Base-by-base conservation (phyloP, 2,888 invertebrate genomes). In the Balanococcus diminutus region DNA sequence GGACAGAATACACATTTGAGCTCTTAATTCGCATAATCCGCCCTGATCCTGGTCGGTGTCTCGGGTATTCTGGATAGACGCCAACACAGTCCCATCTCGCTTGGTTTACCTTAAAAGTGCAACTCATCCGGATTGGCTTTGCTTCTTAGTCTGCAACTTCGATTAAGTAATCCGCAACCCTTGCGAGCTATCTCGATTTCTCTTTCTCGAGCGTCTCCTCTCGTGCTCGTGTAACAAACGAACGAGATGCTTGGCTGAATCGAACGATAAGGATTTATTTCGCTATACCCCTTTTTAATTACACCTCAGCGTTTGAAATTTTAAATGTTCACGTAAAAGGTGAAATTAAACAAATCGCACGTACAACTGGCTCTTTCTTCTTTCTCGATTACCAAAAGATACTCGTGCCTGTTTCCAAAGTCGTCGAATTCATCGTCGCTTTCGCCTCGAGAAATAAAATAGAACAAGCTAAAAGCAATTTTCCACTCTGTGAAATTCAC, bases 41-140 rank as follows among this genome's bases (percentile, higher is more conserved):
- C 25, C n/a, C n/a, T n/a, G n/a, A n/a, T n/a, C n/a, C n/a, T n/a
- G n/a, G n/a, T n/a, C 61, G 28, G 25, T 67, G 61, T 67, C 61
- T 67, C 28, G 19, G 61, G 61, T 51, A 51, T 19, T 19, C 61
- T 67, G 61, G 61, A 67, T 67, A 67, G 25, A 28, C 22, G 61
- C 61, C 61, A 67, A 67, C 51, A 51, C 51, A 51, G n/a, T 51
- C 4, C 19, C 51, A 51, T 19, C 51, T 51, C 51, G 51, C 51
- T 51, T 8, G 51, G 51, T 51, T 51, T 51, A 51, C 51, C 51
- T 51, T 51, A 51, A 51, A 51, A 67, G 61, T 67, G 61, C 61
- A 67, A 67, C 61, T 67, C 61, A 67, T 67, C 61, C 61, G 61
- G 61, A 67, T 67, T 67, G 61, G 61, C 61, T 67, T 67, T 19